A percentile compares a stretch with the other conserved stretches of the same genome.
Evolutionary conservation across 1,140 invertebrate genomes (phyloP).

Genomic region (Eulimnadia texana): DNA sequence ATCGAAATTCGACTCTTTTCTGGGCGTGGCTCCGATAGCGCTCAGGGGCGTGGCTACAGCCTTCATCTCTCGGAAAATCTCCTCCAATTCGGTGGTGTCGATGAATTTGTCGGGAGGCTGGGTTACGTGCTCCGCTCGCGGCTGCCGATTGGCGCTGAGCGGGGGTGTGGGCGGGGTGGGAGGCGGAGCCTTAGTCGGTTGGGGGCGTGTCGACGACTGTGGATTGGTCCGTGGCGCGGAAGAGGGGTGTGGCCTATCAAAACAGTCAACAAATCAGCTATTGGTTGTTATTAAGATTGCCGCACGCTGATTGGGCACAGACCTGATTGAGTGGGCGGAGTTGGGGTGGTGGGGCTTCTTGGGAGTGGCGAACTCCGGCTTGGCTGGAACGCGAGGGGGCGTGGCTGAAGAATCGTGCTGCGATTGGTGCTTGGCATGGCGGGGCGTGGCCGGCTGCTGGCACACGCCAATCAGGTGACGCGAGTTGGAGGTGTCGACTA

Average conservation of each 20-base stretch:
- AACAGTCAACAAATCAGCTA: not conserved
- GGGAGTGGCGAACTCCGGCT: constrained; percentile 13
- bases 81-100: not conserved
- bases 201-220: not conserved
- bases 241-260: no score
- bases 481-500: constrained; percentile 13
- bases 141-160: not conserved
- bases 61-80: constrained; percentile 9
- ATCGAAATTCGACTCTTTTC: constrained; percentile 10
- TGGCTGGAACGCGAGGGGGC: not conserved
- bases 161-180: no score
- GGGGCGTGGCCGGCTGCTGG: constrained; percentile 15
- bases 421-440: not conserved
- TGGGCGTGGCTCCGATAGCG: constrained; percentile 12
- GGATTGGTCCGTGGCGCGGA: not conserved
- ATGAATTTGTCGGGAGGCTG: no score
- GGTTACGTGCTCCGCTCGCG: not conserved
- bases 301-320: not conserved
- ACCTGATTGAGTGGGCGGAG: not conserved
- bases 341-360: constrained; percentile 9
- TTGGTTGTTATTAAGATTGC: not conserved
- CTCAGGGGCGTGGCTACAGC: constrained; percentile 1
- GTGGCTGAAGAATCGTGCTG: constrained; percentile 10
- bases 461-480: constrained; percentile 13
- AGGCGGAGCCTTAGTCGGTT: no score